phyloP scores from a whole-genome alignment of 2,888 invertebrate genomes.

The Neocrepidodera transversa region DNA sequence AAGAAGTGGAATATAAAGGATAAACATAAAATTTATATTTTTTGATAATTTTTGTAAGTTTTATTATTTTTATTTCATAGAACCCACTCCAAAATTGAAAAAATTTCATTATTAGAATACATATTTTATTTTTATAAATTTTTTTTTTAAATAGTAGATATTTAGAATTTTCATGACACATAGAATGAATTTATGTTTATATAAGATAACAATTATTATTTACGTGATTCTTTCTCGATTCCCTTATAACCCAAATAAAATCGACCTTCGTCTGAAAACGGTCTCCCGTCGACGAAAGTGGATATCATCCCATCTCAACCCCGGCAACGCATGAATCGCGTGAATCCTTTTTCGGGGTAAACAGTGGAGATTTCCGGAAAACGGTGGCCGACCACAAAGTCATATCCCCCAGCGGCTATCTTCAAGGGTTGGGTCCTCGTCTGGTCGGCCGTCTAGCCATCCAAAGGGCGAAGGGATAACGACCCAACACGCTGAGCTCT shows the following conservation, averaged over 20 bases:
- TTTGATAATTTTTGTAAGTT: too few species aligned
- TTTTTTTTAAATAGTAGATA: too few species aligned
- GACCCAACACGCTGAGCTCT: slow-evolving; percentile 42
- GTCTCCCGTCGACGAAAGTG: slow-evolving; percentile 19
- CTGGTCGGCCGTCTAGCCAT: slow-evolving; percentile 56
- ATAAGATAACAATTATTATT: too few species aligned
- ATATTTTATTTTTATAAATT: too few species aligned
- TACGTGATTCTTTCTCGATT: too few species aligned
- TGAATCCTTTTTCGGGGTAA: slow-evolving; percentile 56
- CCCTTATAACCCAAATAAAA: slow-evolving; percentile 50
- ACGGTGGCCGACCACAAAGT: slow-evolving; percentile 47
- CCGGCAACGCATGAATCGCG: slow-evolving; percentile 40
- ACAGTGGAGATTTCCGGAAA: slow-evolving; percentile 52
- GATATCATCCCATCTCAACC: slow-evolving; percentile 8
- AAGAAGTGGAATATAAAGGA: too few species aligned
- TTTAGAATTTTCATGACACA: too few species aligned
- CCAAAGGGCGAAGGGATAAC: slow-evolving; percentile 32
- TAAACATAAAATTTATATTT: too few species aligned
- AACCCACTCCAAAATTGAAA: too few species aligned
- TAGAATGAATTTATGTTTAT: too few species aligned
- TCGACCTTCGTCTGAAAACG: slow-evolving; percentile 43
- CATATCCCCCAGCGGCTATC: slow-evolving; percentile 55
- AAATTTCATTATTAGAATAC: too few species aligned
- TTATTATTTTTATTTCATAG: too few species aligned
- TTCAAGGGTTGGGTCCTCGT: slow-evolving; percentile 41